Conservation (phyloP, 2,113 vertebrate species). For the human (Homo sapiens) region GRCh38 chr12:63995001-63995500, state of each 20-base stretch:
- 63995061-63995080: not conserved
- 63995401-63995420: not conserved
- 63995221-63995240: not conserved
- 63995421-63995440: not conserved
- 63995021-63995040: constrained; percentile 1
- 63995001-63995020: not conserved
- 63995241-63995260: not conserved
- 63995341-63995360: not conserved
- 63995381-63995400: not conserved
- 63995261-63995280: not conserved
- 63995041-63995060: not conserved
- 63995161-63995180: constrained; percentile 15
- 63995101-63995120: not conserved
- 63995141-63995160: not conserved
- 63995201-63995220: not conserved
- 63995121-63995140: not conserved
- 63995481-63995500: not conserved
- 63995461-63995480: not conserved
- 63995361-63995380: not conserved
- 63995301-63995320: not conserved
- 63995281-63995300: not conserved
- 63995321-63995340: not conserved
- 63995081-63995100: not conserved
- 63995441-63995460: not conserved
- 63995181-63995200: not conserved